phyloP scores from a whole-genome alignment of 2,888 invertebrate genomes.

The Agriotes lineatus region DNA sequence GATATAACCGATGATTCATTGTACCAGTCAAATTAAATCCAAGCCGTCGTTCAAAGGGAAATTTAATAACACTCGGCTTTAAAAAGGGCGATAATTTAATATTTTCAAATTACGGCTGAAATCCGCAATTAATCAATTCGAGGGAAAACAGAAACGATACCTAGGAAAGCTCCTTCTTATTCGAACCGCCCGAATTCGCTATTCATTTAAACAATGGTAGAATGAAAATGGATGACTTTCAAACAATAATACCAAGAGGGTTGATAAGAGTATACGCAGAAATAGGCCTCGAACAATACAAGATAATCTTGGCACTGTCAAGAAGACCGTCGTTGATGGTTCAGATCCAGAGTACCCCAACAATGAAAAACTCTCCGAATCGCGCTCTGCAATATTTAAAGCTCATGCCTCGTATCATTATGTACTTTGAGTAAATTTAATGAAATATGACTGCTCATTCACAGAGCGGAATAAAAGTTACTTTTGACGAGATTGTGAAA shows the following conservation, averaged over 20 bases:
- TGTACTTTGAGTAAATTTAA: no score
- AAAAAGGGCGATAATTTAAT: conserved; percentile 6
- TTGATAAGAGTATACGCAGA: conserved; percentile 28
- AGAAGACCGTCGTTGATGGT: conserved; percentile 20
- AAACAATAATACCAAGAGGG: conserved; percentile 30
- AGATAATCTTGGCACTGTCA: conserved; percentile 26
- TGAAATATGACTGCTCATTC: no score
- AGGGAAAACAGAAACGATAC: conserved; percentile 17
- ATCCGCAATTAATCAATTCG: conserved; percentile 19
- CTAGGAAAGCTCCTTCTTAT: conserved; percentile 5
- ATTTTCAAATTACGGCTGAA: conserved; percentile 12
- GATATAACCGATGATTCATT: no score
- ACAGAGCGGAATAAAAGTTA: no score
- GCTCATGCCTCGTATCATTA: background rate
- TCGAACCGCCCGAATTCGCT: conserved; percentile 6
- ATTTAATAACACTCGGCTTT: background rate
- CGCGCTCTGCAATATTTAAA: background rate
- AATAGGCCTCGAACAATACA: conserved; percentile 29
- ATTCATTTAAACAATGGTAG: conserved; percentile 23
- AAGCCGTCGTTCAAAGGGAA: background rate
- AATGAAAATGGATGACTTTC: conserved; percentile 28
- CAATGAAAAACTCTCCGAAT: conserved; percentile 5
- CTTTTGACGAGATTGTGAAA: no score
- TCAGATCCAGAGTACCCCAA: conserved; percentile 15
- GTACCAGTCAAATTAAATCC: no score